Conservation (phyloP, 2,797 vertebrate species). For the Valencia hispanica region DNA sequence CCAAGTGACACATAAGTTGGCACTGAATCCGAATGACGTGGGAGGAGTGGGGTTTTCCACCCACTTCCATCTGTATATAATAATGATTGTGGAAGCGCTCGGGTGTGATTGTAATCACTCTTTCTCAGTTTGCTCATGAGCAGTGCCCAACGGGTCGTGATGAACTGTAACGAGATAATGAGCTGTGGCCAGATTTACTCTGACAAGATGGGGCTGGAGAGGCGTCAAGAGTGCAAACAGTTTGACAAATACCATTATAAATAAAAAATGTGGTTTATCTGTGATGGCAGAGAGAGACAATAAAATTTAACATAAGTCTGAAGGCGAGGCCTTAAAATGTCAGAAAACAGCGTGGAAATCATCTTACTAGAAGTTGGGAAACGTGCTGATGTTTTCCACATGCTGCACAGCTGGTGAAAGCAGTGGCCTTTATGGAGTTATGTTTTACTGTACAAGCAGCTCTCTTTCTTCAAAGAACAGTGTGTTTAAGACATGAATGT, state of each 20-base stretch:
- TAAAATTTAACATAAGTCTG: constrained; percentile 35
- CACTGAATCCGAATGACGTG: constrained; percentile 36
- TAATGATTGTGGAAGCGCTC: constrained; percentile 46
- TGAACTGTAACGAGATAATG: constrained; percentile 56
- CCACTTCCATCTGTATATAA: constrained; percentile 55
- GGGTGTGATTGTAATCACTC: constrained; percentile 36
- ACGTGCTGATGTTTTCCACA: constrained; percentile 45
- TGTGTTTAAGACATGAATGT: constrained; percentile 16
- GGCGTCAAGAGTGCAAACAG: constrained; percentile 30
- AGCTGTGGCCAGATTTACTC: constrained; percentile 43
- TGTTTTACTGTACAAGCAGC: constrained; percentile 7
- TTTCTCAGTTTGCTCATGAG: constrained; percentile 32
- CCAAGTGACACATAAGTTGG: constrained; percentile 40
- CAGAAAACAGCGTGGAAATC: constrained; percentile 27
- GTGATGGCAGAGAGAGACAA: constrained; percentile 26
- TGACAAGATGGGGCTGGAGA: constrained; percentile 27
- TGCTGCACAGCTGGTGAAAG: constrained; percentile 44
- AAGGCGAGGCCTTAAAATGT: constrained; percentile 26
- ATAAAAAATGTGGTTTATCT: constrained; percentile 4
- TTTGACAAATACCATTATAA: constrained; percentile 39
- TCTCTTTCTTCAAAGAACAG: constrained; percentile 3
- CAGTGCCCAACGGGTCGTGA: constrained; percentile 49
- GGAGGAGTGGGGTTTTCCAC: constrained; percentile 52
- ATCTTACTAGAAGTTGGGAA: constrained; percentile 40
- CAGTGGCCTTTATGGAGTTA: constrained; percentile 12